Percentiles rank a stretch among this genome's conserved stretches.
Conservation (phyloP, 1,140 invertebrate species). For the Papilio machaon region DNA sequence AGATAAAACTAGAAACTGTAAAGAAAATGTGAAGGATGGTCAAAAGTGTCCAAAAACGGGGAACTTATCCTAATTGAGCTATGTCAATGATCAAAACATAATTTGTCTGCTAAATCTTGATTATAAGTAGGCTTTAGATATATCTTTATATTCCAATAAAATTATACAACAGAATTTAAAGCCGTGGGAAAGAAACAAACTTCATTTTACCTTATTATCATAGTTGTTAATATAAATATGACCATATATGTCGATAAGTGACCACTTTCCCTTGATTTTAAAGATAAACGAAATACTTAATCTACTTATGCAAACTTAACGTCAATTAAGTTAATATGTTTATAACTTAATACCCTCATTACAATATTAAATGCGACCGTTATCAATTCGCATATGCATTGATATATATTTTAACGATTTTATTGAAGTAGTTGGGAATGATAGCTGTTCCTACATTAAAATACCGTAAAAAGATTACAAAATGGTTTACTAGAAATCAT, state of each 20-base stretch:
- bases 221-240: conserved; percentile 1
- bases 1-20: too few species aligned
- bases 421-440: neutral
- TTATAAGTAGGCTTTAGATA: too few species aligned
- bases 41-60: neutral
- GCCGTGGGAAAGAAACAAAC: neutral
- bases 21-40: neutral
- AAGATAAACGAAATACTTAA: conserved; percentile 16
- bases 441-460: neutral
- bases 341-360: conserved; percentile 29
- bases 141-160: neutral
- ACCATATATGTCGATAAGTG: conserved; percentile 7
- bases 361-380: neutral
- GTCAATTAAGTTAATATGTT: conserved; percentile 35
- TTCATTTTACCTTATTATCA: conserved; percentile 1
- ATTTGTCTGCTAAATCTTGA: too few species aligned
- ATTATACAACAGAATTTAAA: conserved; percentile 6
- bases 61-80: neutral
- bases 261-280: conserved; percentile 31
- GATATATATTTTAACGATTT: conserved; percentile 27
- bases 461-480: conserved; percentile 3
- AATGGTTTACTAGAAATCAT: neutral
- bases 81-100: neutral
- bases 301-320: conserved; percentile 1
- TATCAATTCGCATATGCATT: conserved; percentile 17